These are phyloP conservation scores for Phalacrocorax brasilianus DNA, from an alignment of 2,113 vertebrate species.

Conservation along the genomic window DNA sequence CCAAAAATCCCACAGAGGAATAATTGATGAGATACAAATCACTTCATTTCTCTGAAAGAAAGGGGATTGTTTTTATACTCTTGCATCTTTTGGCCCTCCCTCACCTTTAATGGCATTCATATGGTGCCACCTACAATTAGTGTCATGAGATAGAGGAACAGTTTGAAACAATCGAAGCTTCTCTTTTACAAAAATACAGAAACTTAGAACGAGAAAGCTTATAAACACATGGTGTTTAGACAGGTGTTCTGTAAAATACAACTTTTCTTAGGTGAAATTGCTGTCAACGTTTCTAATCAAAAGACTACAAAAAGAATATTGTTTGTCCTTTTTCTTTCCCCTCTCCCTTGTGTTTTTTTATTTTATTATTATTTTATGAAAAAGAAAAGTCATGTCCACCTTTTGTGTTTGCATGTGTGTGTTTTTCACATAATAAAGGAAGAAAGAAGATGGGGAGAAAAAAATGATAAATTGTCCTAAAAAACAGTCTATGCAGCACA, in stretches of 20 bases:
- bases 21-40: constrained; percentile 18
- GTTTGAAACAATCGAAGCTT: not conserved
- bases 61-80: not conserved
- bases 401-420: not conserved
- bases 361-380: not conserved
- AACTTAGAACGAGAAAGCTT: not conserved
- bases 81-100: not conserved
- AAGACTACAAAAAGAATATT: not conserved
- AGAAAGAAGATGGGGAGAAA: not conserved
- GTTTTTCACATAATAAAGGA: not conserved
- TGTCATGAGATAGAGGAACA: not conserved
- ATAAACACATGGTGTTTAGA: constrained; percentile 51
- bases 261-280: constrained; percentile 16
- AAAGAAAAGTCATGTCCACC: not conserved
- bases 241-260: constrained; percentile 20
- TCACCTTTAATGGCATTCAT: constrained; percentile 11
- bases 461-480: not conserved
- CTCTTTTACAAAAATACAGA: not conserved
- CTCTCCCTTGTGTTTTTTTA: not conserved
- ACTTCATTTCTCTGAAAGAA: constrained; percentile 10
- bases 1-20: not conserved
- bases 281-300: constrained; percentile 37
- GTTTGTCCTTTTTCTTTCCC: not conserved
- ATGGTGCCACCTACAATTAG: not conserved
- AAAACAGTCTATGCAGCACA: not conserved